These are phyloP conservation scores for Clarias platycephalus DNA, from an alignment of 2,797 vertebrate genomes.

Conservation along the genomic window DNA sequence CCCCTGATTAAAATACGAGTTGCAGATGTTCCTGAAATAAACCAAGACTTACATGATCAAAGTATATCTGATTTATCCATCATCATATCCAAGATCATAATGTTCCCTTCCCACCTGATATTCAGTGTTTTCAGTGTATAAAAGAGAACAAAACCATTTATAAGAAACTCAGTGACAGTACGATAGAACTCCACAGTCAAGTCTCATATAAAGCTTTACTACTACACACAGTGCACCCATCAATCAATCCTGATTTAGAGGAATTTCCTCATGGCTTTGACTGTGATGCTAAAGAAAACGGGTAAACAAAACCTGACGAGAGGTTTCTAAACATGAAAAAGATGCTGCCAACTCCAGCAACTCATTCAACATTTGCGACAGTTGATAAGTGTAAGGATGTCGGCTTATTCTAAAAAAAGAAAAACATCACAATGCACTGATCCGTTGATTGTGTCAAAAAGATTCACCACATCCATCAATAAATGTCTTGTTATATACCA, in stretches of 20 bases:
- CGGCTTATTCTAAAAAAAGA: neutral
- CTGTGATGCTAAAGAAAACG: neutral
- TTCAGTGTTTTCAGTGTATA: conserved; percentile 24
- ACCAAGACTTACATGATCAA: conserved; percentile 51
- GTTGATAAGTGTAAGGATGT: neutral
- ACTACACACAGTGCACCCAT: conserved; percentile 33
- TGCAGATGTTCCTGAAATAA: conserved; percentile 41
- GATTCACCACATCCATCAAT: neutral
- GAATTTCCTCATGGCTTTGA: conserved; percentile 1
- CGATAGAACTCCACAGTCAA: neutral
- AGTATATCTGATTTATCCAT: conserved; percentile 56
- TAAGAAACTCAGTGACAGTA: conserved; percentile 12
- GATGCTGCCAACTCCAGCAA: neutral
- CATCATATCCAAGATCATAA: neutral
- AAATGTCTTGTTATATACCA: neutral
- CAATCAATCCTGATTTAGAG: conserved; percentile 22
- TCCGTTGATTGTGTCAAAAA: conserved; percentile 16
- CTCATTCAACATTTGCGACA: conserved; percentile 8
- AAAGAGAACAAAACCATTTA: conserved; percentile 28
- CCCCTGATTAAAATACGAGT: conserved; percentile 68
- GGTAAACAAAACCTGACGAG: neutral
- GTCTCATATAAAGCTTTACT: neutral
- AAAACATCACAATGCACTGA: neutral
- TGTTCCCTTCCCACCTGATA: too few species aligned
- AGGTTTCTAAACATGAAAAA: conserved; percentile 4